A percentile compares a stretch with the other conserved stretches of the same genome.
Conservation (phyloP, 2,113 vertebrate species). For the Copsychus sechellarum region DNA sequence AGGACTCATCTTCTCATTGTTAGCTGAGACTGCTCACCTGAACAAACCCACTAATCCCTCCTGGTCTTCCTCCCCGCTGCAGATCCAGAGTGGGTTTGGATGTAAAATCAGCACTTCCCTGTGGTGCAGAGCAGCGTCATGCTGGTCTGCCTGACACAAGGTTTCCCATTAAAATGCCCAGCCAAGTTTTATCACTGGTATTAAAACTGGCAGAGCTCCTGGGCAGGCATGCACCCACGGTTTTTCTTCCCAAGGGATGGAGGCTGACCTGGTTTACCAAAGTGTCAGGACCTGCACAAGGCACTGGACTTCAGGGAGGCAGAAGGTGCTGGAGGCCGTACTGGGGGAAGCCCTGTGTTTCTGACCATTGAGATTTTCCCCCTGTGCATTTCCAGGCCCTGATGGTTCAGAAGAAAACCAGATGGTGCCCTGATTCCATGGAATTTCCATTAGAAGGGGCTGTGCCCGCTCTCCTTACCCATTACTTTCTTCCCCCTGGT, state of each 20-base stretch:
- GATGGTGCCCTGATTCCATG: not conserved
- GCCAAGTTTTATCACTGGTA: not conserved
- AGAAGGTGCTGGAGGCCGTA: not conserved
- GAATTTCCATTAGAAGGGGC: not conserved
- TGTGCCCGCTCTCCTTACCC: not conserved
- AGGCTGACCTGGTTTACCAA: not conserved
- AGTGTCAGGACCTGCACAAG: not conserved
- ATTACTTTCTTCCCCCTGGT: not conserved
- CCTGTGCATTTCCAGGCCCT: not conserved
- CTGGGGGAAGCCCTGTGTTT: not conserved
- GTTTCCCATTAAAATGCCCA: not conserved
- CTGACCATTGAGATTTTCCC: not conserved
- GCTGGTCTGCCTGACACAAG: not conserved
- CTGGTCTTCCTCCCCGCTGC: not conserved
- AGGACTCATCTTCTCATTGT: not conserved
- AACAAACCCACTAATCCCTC: not conserved
- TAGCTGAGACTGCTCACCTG: not conserved
- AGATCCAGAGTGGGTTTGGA: not conserved
- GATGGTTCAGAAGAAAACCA: not conserved
- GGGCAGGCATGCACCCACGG: fast-evolving
- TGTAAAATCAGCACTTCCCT: not conserved
- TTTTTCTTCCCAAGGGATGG: not conserved
- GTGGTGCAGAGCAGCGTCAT: not conserved
- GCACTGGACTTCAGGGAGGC: not conserved
- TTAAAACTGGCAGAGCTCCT: not conserved